These are phyloP conservation scores for Xenopus petersii DNA, from an alignment of 2,797 vertebrate species.

Conservation along the genomic window DNA sequence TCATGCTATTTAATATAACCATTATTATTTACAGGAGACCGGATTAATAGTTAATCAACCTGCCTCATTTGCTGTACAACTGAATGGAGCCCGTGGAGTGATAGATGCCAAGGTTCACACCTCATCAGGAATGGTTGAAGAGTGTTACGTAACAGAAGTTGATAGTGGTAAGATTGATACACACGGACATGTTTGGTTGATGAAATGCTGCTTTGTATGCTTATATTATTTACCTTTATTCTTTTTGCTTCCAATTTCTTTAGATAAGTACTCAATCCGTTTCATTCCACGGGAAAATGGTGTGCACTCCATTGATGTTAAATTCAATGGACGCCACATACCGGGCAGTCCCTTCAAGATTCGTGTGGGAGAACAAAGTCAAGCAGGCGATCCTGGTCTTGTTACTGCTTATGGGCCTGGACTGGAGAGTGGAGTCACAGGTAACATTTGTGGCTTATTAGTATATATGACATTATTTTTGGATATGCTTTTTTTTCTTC, in stretches of 20 bases:
- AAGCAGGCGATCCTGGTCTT: slow-evolving; percentile 86
- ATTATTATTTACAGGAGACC: slow-evolving; percentile 70
- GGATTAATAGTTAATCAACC: slow-evolving; percentile 87
- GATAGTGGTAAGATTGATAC: slow-evolving; percentile 76
- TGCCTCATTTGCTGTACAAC: slow-evolving; percentile 87
- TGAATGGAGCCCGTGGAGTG: slow-evolving; percentile 84
- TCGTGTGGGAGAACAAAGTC: slow-evolving; percentile 87
- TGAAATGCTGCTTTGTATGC: too few species aligned
- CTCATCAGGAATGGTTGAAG: slow-evolving; percentile 83
- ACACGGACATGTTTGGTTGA: too few species aligned
- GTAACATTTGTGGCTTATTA: slow-evolving; percentile 55
- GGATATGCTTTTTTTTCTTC: too few species aligned
- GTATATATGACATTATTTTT: too few species aligned
- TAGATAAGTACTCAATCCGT: slow-evolving; percentile 87
- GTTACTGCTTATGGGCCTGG: slow-evolving; percentile 89
- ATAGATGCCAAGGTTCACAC: slow-evolving; percentile 90
- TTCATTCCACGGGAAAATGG: slow-evolving; percentile 93
- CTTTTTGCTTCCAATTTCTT: not conserved
- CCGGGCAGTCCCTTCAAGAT: slow-evolving; percentile 95
- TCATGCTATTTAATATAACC: not conserved
- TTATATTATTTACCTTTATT: not conserved
- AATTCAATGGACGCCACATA: slow-evolving; percentile 88
- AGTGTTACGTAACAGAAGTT: slow-evolving; percentile 85
- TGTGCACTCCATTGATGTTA: slow-evolving; percentile 88
- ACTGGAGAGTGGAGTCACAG: slow-evolving; percentile 87